Conservation (phyloP, 2,113 vertebrate genomes). For the Podiceps cristatus region DNA sequence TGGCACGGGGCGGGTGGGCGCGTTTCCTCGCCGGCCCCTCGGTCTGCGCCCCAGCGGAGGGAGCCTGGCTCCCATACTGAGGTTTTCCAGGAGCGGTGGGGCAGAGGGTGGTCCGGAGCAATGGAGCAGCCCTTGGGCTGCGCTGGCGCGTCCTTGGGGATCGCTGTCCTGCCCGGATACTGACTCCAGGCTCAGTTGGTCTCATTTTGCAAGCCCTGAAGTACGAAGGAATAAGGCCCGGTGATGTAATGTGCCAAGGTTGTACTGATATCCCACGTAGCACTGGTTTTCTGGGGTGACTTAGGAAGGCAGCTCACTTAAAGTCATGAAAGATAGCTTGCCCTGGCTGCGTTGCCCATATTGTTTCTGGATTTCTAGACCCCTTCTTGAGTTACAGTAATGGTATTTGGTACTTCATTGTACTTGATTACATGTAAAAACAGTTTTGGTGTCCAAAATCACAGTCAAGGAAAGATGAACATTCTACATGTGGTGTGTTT, state of each 20-base stretch:
- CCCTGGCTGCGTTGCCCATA: fast-evolving
- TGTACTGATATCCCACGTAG: fast-evolving
- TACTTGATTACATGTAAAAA: neutral
- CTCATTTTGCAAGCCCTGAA: neutral
- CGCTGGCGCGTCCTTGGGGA: fast-evolving
- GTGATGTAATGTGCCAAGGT: fast-evolving
- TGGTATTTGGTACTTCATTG: neutral
- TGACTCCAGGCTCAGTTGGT: fast-evolving
- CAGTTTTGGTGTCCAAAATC: neutral
- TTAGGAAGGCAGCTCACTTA: fast-evolving
- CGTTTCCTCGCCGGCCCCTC: fast-evolving
- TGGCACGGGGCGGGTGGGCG: fast-evolving
- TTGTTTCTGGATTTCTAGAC: neutral
- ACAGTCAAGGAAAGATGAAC: neutral
- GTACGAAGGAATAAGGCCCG: too few species aligned
- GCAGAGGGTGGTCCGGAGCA: neutral
- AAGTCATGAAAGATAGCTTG: fast-evolving
- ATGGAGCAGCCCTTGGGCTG: neutral
- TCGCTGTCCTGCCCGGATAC: fast-evolving
- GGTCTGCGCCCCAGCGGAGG: neutral
- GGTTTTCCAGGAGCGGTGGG: too few species aligned
- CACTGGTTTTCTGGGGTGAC: neutral
- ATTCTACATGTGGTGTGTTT: fast-evolving
- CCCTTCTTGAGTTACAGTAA: neutral
- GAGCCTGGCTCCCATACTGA: fast-evolving